Evolutionary conservation across 2,797 vertebrate genomes (phyloP).

Genomic region (Pangasius larnaudii): DNA sequence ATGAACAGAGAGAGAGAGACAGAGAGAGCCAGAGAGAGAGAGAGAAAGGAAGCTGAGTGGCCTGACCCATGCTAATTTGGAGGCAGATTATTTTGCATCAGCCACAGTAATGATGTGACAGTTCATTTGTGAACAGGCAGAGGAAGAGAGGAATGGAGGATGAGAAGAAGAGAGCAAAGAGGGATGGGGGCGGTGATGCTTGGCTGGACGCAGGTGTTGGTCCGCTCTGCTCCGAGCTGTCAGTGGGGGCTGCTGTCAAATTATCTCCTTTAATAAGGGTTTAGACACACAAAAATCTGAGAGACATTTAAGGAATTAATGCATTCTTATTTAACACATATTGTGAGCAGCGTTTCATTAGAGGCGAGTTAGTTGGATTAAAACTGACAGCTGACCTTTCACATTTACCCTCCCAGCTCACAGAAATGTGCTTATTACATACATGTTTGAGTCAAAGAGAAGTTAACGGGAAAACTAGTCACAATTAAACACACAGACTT

Average conservation of each 20-base stretch:
- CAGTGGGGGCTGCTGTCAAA: constrained; percentile 88
- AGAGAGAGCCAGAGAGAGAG: not conserved
- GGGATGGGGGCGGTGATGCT: constrained; percentile 79
- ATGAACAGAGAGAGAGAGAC: constrained; percentile 50
- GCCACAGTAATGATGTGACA: constrained; percentile 99
- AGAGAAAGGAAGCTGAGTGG: constrained; percentile 71
- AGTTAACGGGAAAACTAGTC: constrained; percentile 83
- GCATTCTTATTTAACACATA: constrained; percentile 85
- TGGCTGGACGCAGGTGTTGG: constrained; percentile 90
- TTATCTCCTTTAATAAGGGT: constrained; percentile 84
- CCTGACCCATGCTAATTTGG: constrained; percentile 96
- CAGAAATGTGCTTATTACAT: constrained; percentile 79
- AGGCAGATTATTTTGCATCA: constrained; percentile 99
- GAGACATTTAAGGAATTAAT: constrained; percentile 87
- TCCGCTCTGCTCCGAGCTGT: constrained; percentile 82
- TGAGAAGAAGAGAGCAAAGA: constrained; percentile 35
- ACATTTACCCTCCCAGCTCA: constrained; percentile 71
- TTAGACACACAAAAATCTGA: constrained; percentile 78
- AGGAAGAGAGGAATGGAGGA: constrained; percentile 76
- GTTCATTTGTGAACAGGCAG: constrained; percentile 98
- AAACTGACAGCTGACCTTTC: constrained; percentile 88
- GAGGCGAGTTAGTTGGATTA: constrained; percentile 79
- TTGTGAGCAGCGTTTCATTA: constrained; percentile 82
- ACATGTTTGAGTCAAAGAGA: constrained; percentile 81
- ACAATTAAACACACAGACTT: constrained; percentile 81